Percentiles rank a stretch among this genome's conserved stretches.
phyloP scores from a whole-genome alignment of 2,797 vertebrate genomes.

The Labeo calbasu region DNA sequence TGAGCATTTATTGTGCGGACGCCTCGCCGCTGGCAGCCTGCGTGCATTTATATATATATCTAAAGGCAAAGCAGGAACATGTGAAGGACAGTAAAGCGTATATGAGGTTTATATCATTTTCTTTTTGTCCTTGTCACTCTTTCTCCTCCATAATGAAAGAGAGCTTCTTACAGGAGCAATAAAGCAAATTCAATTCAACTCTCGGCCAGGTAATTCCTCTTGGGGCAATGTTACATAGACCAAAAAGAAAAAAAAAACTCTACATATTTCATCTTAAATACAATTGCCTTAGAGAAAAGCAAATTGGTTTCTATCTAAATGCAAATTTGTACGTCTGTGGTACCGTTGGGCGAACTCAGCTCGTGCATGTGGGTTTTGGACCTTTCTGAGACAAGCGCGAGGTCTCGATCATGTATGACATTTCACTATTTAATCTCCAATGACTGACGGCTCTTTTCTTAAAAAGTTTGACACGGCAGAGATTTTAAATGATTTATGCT shows the following conservation, averaged over 20 bases:
- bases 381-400: constrained; percentile 26
- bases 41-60: neutral
- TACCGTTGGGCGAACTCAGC: constrained; percentile 40
- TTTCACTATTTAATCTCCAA: constrained; percentile 49
- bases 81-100: constrained; percentile 23
- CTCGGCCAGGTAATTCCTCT: constrained; percentile 50
- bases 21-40: neutral
- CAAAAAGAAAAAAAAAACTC: constrained; percentile 42
- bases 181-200: constrained; percentile 57
- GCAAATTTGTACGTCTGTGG: constrained; percentile 61
- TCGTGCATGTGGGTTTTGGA: constrained; percentile 35
- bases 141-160: constrained; percentile 30
- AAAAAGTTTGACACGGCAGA: constrained; percentile 6
- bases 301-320: constrained; percentile 72
- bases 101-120: constrained; percentile 25
- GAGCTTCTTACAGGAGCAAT: constrained; percentile 38
- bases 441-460: constrained; percentile 19
- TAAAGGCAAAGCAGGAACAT: neutral
- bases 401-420: constrained; percentile 30
- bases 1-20: neutral
- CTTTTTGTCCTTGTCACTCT: constrained; percentile 29
- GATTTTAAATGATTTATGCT: constrained; percentile 19
- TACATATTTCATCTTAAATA: constrained; percentile 59
- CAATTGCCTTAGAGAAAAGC: constrained; percentile 62
- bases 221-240: constrained; percentile 48